Percentiles rank a stretch among this genome's conserved stretches.
phyloP scores from a whole-genome alignment of 1,140 invertebrate genomes.

The Apis mellifera region DNA sequence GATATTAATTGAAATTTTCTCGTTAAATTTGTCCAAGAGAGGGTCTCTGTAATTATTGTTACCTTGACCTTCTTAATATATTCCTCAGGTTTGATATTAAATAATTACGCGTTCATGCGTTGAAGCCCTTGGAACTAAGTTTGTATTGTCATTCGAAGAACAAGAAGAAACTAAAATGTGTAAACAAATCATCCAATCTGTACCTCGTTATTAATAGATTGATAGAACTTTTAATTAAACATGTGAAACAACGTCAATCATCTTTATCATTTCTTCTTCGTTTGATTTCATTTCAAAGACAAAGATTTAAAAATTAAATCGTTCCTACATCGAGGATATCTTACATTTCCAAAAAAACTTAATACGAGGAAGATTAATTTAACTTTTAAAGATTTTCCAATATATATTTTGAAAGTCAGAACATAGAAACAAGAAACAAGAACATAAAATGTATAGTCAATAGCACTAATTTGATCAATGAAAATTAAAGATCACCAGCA shows the following conservation, averaged over 20 bases:
- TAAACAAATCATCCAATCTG: background rate
- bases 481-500: background rate
- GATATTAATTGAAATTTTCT: slow-evolving; percentile 3
- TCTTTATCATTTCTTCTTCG: background rate
- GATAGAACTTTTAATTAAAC: too few relatives aligned
- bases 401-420: background rate
- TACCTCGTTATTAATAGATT: too few relatives aligned
- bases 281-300: background rate
- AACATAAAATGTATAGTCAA: slow-evolving; percentile 15
- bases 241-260: background rate
- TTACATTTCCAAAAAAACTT: background rate
- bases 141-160: background rate
- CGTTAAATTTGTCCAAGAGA: slow-evolving; percentile 1
- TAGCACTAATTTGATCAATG: background rate
- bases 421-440: too few relatives aligned
- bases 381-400: background rate
- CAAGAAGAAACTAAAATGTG: background rate
- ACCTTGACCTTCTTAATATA: slow-evolving; percentile 7
- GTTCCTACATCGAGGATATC: background rate
- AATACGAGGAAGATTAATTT: background rate
- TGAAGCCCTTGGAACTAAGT: background rate
- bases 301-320: slow-evolving; percentile 17
- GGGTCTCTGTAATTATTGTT: slow-evolving; percentile 10
- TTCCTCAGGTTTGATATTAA: background rate
- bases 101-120: background rate